Evolutionary conservation across 2,797 vertebrate genomes (phyloP).

Genomic region (Pseudochirops cupreus): DNA sequence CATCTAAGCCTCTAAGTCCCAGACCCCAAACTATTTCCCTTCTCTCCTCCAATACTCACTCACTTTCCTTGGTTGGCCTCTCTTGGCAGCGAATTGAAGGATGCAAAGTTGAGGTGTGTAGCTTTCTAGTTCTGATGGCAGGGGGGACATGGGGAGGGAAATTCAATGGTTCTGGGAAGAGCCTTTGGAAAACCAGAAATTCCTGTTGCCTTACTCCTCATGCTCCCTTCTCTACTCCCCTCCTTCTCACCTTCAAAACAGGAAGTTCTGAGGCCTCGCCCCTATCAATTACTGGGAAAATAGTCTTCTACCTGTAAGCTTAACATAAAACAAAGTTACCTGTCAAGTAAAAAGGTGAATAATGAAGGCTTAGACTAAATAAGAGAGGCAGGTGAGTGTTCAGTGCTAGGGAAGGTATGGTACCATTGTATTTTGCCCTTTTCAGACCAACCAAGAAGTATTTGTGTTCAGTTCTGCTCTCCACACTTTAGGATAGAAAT

Average conservation of each 20-base stretch:
- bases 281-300: background rate
- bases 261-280: background rate
- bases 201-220: background rate
- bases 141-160: background rate
- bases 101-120: background rate
- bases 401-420: background rate
- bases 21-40: background rate
- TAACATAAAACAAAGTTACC: background rate
- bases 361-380: too few relatives aligned
- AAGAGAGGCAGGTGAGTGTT: background rate
- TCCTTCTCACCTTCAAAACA: background rate
- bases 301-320: background rate
- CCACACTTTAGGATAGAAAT: background rate
- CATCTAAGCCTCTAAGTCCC: background rate
- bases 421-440: background rate
- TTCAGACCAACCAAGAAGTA: background rate
- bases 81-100: background rate
- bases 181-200: background rate
- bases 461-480: background rate
- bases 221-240: background rate
- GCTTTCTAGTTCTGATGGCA: background rate
- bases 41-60: background rate
- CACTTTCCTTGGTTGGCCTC: background rate
- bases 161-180: background rate
- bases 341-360: too few relatives aligned